Evolutionary conservation across 2,888 invertebrate species (phyloP), one percentile per base, ranked within the genome.

Genomic region (Monopis laevigella): DNA sequence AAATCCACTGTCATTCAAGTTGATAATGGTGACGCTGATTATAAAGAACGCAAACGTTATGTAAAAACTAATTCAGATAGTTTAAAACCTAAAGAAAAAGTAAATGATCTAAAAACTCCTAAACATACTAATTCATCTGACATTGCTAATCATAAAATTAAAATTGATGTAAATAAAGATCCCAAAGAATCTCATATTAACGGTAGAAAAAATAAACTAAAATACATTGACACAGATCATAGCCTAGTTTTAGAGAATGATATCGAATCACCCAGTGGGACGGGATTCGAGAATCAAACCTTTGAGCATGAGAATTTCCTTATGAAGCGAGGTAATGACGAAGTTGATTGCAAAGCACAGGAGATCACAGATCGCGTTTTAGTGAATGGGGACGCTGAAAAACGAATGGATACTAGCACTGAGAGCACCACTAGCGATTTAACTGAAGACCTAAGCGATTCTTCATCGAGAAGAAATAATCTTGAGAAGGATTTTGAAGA

Each of bases 121-220:
- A 83, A 85, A 60, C 84, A 84, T 57, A 84, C 85, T 43, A 58
- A 80, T 44, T 72, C 78, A 1, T 74, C 81, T 11, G 82, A 81
- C 2, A 63, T 74, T 13, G 62, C 64, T 11, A 61, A 60, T 11
- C 56, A 64, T 29, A 74, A 65, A 50, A 52, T 47, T 3, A 52
- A 49, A 17, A 49, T 48, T 26, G 64, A 65, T 43, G 45, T 53
- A 8, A 66, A 62, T 38, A 60, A 59, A 27, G 51, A 52, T 18
- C 52, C 48, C 17, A 59, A 55, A 19, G 66, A 68, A 39, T 42
- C 17, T 14, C 11, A 30, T 3, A 3, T 32, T 46, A 13, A 14
- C 4, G 42, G 65, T 59, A 41, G 21, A 21, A 63, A 63, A 53
- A 57, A 58, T 6, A 65, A 51, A 41, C 50, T 75, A 1, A 73